Evolutionary conservation across 1,140 invertebrate species (phyloP).

Genomic region (Nasonia longicornis): DNA sequence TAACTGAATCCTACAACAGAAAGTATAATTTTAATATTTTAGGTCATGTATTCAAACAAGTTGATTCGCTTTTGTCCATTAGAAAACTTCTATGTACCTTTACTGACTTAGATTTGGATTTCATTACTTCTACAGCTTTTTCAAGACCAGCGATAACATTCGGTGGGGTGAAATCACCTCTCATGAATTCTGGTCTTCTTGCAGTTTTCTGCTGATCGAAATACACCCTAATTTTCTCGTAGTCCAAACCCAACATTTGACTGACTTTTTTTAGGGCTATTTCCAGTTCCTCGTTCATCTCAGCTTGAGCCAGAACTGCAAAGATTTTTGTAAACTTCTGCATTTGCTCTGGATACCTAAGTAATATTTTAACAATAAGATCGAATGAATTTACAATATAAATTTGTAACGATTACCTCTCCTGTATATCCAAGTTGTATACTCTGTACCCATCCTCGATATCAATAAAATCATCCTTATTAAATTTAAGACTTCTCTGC

Average conservation of each 20-base stretch:
- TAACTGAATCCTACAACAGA: neutral
- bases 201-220: slow-evolving; percentile 27
- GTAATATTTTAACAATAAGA: neutral
- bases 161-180: neutral
- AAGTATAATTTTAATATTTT: neutral
- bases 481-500: slow-evolving; percentile 15
- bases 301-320: slow-evolving; percentile 40
- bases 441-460: slow-evolving; percentile 33
- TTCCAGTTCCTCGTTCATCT: slow-evolving; percentile 43
- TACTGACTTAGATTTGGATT: slow-evolving; percentile 6
- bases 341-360: slow-evolving; percentile 42
- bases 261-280: slow-evolving; percentile 23
- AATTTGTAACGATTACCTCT: slow-evolving; percentile 22
- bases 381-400: neutral
- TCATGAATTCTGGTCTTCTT: slow-evolving; percentile 32
- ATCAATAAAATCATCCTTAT: slow-evolving; percentile 42
- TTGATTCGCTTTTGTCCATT: no score
- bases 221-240: slow-evolving; percentile 13
- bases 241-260: slow-evolving; percentile 33
- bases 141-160: neutral
- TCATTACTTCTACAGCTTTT: slow-evolving; percentile 8
- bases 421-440: slow-evolving; percentile 44
- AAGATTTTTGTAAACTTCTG: slow-evolving; percentile 44
- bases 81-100: slow-evolving; percentile 5
- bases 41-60: no score